Evolutionary conservation across 2,888 invertebrate species (phyloP), one percentile per base, ranked within the genome.

Genomic region (Schrankia costaestrigalis): DNA sequence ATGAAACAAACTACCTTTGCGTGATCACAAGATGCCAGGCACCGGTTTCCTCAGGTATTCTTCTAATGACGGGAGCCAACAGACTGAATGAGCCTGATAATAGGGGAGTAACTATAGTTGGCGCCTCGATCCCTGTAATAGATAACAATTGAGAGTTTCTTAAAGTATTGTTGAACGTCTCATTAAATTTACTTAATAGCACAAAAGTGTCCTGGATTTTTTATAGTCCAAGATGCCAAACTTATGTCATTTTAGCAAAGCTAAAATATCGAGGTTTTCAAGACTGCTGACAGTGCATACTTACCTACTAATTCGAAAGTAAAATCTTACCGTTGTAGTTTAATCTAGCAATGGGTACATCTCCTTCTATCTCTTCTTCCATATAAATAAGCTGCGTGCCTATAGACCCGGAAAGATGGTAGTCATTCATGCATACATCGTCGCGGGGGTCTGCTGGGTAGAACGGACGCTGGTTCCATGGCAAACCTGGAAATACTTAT

Each of bases 351-450:
- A 89, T 81, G 7, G 71, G 41, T 1, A 89, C 78, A 0, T 78
- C 71, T 3, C 71, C 79, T 3, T 55, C 59, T 5, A 87, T 83
- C 50, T 88, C 87, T 50, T 89, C 89, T 0, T 89, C 78, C 71
- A 89, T 80, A 36, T 60, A 65, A 13, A 89, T 80, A 44, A 74
- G 38, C 56, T 87, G 95, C 39, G 90, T 91, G 63, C 91, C 93
- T 9, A 85, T 91, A 14, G 86, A 90, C 26, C 89, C 91, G 12
- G 83, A 88, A 0, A 91, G 17, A 3, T 46, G 15, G 46, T 69
- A 84, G 1, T 31, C 39, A 33, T 76, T 78, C 76, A 85, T 75
- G 39, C 86, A 86, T 0, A 86, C 56, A 11, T 87, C 83, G 0
- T 71, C 63, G 0, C 81, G 56, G 1, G 68, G 65, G 0, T 69